Conservation (phyloP, 1,140 invertebrate genomes). For the Magallana angulata region DNA sequence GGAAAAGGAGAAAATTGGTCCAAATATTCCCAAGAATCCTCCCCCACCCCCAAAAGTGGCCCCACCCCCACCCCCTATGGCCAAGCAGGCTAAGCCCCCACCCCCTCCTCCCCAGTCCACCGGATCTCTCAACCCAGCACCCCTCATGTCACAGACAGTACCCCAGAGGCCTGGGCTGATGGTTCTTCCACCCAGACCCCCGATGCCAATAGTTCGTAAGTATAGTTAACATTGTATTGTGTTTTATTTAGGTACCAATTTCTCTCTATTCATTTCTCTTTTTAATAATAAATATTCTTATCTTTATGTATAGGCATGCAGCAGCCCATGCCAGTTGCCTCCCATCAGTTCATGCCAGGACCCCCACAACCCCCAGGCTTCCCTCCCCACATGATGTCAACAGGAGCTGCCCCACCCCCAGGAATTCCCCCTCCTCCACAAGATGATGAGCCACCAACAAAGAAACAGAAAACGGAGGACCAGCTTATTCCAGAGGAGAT, state of each 20-base stretch:
- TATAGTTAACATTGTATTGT: neutral
- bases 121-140: constrained; percentile 58
- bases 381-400: constrained; percentile 59
- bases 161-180: constrained; percentile 63
- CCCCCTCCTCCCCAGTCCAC: constrained; percentile 58
- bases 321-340: constrained; percentile 59
- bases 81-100: constrained; percentile 54
- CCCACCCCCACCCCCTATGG: constrained; percentile 58
- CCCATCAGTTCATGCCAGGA: constrained; percentile 51
- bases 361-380: constrained; percentile 56
- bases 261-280: neutral
- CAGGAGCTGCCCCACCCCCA: constrained; percentile 64
- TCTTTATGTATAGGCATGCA: constrained; percentile 60
- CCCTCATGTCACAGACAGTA: constrained; percentile 64
- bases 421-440: constrained; percentile 60
- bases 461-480: constrained; percentile 95
- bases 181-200: constrained; percentile 71
- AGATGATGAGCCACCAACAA: constrained; percentile 92
- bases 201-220: constrained; percentile 71
- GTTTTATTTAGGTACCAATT: neutral
- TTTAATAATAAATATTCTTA: no score
- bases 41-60: constrained; percentile 66
- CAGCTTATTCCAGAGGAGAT: constrained; percentile 92
- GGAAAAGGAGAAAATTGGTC: constrained; percentile 89
- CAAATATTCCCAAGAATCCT: constrained; percentile 73